Conservation (phyloP, 2,888 invertebrate genomes). For the Ormyrus nitidulus region DNA sequence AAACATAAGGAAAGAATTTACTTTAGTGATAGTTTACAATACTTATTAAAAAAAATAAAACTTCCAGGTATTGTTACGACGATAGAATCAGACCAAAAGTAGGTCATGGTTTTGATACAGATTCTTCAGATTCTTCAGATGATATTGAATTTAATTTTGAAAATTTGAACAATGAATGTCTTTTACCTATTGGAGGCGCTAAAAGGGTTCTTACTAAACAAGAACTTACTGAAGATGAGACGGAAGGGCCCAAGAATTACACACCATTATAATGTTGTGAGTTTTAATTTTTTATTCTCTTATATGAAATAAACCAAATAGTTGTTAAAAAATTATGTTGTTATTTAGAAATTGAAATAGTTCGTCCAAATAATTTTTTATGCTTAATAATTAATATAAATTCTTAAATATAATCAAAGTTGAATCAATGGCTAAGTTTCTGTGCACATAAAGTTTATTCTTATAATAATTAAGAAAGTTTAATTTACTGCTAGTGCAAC, state of each 20-base stretch:
- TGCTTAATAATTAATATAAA: conserved; percentile 19
- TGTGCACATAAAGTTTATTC: conserved; percentile 10
- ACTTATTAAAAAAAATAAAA: too few relatives aligned
- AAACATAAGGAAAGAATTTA: too few relatives aligned
- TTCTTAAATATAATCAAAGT: conserved; percentile 23
- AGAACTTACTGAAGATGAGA: too few relatives aligned
- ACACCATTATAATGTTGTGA: background rate
- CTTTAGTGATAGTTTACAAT: too few relatives aligned
- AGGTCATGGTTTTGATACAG: conserved; percentile 64
- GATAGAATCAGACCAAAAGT: conserved; percentile 58
- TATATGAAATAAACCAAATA: conserved; percentile 8
- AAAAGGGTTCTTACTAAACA: too few relatives aligned
- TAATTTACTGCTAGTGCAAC: background rate
- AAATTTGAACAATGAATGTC: too few relatives aligned
- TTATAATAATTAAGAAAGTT: conserved; percentile 12
- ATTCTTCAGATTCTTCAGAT: conserved; percentile 59
- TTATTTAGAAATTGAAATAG: conserved; percentile 21
- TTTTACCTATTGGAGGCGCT: too few relatives aligned
- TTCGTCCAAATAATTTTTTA: conserved; percentile 13
- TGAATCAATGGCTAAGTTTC: conserved; percentile 23
- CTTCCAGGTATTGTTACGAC: conserved; percentile 48
- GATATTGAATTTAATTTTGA: conserved; percentile 35
- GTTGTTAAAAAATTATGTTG: background rate
- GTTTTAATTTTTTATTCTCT: conserved; percentile 20
- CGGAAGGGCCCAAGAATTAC: too few relatives aligned